Base-by-base conservation (phyloP, 1,140 invertebrate species). In the Drusus annulatus region DNA sequence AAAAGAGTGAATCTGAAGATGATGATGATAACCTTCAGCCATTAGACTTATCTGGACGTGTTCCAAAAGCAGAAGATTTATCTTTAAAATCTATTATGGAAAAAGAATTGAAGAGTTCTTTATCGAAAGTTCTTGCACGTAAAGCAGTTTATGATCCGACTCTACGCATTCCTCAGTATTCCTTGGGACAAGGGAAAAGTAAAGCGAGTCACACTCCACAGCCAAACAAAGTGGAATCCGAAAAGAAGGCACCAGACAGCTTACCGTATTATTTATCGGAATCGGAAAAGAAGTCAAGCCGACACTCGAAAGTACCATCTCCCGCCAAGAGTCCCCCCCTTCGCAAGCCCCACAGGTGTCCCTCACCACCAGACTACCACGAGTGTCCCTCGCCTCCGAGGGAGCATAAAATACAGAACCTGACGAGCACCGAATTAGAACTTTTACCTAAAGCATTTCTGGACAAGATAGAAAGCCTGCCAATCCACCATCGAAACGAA, bases 141-240 rank as follows among this genome's bases (percentile, higher is more conserved):
- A 83, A 83, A 54, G 77, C 79, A 23, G 62, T 81, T n/a, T 83
- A 73, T 50, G 82, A 83, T 83, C 82, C 79, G 31, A 81, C 79
- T 51, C 74, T 83, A 21, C 68, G 71, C 52, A 83, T 83, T 50
- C 82, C 82, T 58, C 79, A 80, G 63, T 83, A 79, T 77, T 51
- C 76, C 10, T 17, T 74, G 23, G 52, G 52, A 7, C 51, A 51
- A 73, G 36, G 45, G 23, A 51, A 23, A 52, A 25, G 8, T 52
- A 13, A 19, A 31, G 28, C 21, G 1, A 17, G n/a, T 69, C 15
- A 45, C 50, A 7, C 65, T n/a, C 50, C 21, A 0, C 15, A 6
- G 28, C 23, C 60, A 63, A 63, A 28, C 5, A 28, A 28, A 28
- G 25, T 28, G 25, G 25, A 28, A 2, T 28, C 25, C 5, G 25